A percentile compares a stretch with the other conserved stretches of the same genome.
phyloP scores from a whole-genome alignment of 2,113 vertebrate species.

The Lagenorhynchus albirostris region DNA sequence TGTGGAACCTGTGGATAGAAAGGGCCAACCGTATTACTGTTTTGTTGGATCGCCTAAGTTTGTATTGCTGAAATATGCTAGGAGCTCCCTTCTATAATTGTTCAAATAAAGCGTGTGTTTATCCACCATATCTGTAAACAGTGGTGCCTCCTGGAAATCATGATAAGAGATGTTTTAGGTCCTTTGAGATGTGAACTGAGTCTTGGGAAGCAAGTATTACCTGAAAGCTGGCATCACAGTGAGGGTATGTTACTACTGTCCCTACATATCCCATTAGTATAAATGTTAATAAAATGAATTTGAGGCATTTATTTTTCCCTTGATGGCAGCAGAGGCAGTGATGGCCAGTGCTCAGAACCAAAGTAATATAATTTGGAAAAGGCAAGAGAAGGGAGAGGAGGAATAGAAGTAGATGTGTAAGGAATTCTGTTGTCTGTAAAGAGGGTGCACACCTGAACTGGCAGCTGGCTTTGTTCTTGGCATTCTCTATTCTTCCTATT shows the following conservation, averaged over 20 bases:
- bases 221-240: not conserved
- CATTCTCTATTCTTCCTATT: not conserved
- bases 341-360: not conserved
- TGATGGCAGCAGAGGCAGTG: not conserved
- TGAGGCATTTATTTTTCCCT: not conserved
- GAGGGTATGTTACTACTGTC: not conserved
- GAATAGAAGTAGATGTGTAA: not conserved
- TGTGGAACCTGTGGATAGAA: not conserved
- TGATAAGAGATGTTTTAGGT: not conserved
- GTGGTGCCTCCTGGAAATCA: not conserved
- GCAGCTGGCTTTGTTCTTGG: not conserved
- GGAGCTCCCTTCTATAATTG: slow-evolving; percentile 12
- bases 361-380: not conserved
- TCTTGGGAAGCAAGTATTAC: not conserved
- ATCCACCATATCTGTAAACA: not conserved
- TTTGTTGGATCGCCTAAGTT: not conserved
- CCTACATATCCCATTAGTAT: not conserved
- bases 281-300: slow-evolving; percentile 5
- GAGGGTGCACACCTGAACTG: not conserved
- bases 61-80: slow-evolving; percentile 5
- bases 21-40: not conserved
- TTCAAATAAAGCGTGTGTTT: slow-evolving; percentile 8
- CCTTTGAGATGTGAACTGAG: not conserved
- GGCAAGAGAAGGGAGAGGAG: not conserved
- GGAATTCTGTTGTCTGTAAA: not conserved